Evolutionary conservation across 2,113 vertebrate species (phyloP), one percentile per base, ranked within the genome.

Genomic region (Suricata suricatta): DNA sequence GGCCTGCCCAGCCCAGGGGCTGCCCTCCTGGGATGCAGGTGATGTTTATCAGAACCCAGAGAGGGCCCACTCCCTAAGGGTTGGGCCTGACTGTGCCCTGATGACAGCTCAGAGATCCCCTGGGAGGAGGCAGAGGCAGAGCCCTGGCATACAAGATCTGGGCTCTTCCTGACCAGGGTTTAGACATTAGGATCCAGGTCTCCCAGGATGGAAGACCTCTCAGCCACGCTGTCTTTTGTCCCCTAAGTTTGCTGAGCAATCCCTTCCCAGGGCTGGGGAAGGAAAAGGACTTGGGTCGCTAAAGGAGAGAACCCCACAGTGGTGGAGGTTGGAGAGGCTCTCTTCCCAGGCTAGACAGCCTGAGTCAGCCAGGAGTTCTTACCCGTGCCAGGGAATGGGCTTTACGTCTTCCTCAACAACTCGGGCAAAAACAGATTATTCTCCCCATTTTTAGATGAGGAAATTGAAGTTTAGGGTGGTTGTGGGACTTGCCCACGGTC

Each of bases 21-120:
- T 13, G 14, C n/a, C 90, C 95, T 96, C 88, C 29, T 27, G 90
- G 87, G 92, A 89, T 85, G 41, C 89, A 0, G 66, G 47, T 97
- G 96, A 72, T 98, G 97, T 98, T 97, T 98, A 97, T 96, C 87
- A 94, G 94, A 91, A 80, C 63, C 11, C 16, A 84, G 71, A 76
- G 80, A 90, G 87, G 66, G 76, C 31, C 31, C 7, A 47, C 60
- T 97, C 98, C 96, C 94, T 16, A 47, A 72, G 95, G 93, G 96
- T 38, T 69, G 83, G 50, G 64, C n/a, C 71, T 47, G 66, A 77
- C 74, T 38, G 76, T 29, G 15, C 57, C 17, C 31, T 88, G 57
- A 57, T 1, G 27, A 91, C 60, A 77, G 52, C 72, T 69, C 63
- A 57, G 87, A 88, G 64, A 57, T 90, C 96, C 90, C 95, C 7